Evolutionary conservation across 2,888 invertebrate genomes (phyloP), one percentile per base, ranked within the genome.

Genomic region (Spilarctia lutea): DNA sequence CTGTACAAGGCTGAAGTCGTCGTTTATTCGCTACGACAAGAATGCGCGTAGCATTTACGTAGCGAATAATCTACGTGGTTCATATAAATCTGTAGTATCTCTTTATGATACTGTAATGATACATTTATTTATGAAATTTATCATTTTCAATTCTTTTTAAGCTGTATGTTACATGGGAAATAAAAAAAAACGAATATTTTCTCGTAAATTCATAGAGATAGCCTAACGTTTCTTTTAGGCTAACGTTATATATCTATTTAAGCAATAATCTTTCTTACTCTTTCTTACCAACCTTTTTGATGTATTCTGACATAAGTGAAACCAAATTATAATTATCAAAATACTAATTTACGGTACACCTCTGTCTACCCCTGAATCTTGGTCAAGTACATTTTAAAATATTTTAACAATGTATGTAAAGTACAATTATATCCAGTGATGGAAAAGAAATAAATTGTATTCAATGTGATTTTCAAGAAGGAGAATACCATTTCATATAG

Each of bases 111-210:
- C 8, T 65, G n/a, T 65, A 56, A 73, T 33, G 75, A 72, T 74
- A 72, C 30, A 42, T 71, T 68, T 52, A 56, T 72, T 30, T 65
- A 73, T 75, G 48, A 76, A 80, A 72, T 0, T 33, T 52, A 65
- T 73, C 1, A 1, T 20, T 48, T 48, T 48, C n/a, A 7, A 48
- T 7, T 20, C 20, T 20, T 48, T 20, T 48, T 48, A 1, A 39
- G 7, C 35, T 35, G 39, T 39, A 39, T 4, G 48, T 48, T 7
- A 48, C 16, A 45, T 45, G 65, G 78, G 74, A 78, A 65, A 71
- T 75, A 52, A 70, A 80, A 69, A 71, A 65, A 72, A 70, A 75
- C 79, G 75, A 85, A 81, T 80, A 69, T 81, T 81, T 85, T 84
- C 82, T 75, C 76, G 77, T 68, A 72, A 73, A 48, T 77, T 74